Conservation (phyloP, 2,797 vertebrate species). For the Perodicticus potto region DNA sequence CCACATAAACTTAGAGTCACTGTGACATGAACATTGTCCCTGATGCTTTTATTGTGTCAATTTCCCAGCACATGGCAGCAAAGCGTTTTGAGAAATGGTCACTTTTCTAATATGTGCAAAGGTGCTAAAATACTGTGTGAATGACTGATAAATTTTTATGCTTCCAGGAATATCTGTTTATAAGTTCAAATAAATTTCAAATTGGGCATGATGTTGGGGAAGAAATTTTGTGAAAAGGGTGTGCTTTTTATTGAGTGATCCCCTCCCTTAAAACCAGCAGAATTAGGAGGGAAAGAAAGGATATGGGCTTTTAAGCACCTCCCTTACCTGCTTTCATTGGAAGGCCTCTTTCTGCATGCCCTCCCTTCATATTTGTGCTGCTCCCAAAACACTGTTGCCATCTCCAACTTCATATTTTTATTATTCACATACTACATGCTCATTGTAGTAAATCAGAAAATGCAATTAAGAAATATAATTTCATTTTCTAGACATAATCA, state of each 20-base stretch:
- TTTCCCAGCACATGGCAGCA: not conserved
- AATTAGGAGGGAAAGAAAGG: not conserved
- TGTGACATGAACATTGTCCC: not conserved
- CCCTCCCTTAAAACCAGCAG: not conserved
- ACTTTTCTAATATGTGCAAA: conserved; percentile 33
- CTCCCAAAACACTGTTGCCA: not conserved
- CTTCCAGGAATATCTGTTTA: not conserved
- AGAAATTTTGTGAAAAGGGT: not conserved
- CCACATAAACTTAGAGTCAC: not conserved
- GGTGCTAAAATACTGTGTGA: conserved; percentile 32
- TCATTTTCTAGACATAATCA: not conserved
- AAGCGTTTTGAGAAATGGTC: not conserved
- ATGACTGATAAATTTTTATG: not conserved
- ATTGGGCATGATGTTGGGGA: not conserved
- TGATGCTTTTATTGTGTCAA: not conserved
- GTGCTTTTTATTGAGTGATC: not conserved
- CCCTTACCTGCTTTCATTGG: not conserved
- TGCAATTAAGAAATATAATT: conserved; percentile 11
- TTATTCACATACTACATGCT: not conserved
- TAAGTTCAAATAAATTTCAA: conserved; percentile 39
- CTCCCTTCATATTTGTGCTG: not conserved
- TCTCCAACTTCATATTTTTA: not conserved
- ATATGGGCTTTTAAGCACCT: not conserved
- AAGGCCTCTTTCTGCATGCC: not conserved
- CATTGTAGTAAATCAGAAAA: conserved; percentile 3